phyloP scores from a whole-genome alignment of 2,113 vertebrate species.

The Puffinus mauretanicus region DNA sequence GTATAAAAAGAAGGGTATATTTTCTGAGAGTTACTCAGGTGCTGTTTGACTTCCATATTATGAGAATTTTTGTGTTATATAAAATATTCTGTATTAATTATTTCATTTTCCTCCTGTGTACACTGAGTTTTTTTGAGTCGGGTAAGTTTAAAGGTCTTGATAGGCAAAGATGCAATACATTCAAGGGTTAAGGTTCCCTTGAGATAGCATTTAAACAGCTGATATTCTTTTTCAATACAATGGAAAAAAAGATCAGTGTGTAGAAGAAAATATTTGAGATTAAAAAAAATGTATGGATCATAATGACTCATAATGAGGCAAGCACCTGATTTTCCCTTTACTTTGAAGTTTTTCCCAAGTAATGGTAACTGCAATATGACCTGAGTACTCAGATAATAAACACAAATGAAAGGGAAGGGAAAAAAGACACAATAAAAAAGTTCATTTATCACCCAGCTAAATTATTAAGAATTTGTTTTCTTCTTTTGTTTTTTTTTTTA shows the following conservation, averaged over 20 bases:
- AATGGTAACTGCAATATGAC: background rate
- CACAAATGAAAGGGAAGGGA: background rate
- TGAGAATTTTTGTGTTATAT: background rate
- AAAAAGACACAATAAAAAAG: background rate
- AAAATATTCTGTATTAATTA: background rate
- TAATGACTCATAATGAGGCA: background rate
- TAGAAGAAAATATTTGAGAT: background rate
- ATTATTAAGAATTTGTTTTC: background rate
- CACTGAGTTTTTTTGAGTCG: background rate
- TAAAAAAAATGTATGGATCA: background rate
- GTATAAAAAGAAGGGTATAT: background rate
- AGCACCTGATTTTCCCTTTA: background rate
- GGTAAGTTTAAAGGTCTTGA: background rate
- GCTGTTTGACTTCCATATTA: background rate
- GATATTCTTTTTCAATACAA: background rate
- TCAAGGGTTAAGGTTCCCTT: background rate
- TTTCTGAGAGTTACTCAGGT: background rate
- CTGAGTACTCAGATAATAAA: background rate
- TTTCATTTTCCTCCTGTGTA: background rate
- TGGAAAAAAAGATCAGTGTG: background rate
- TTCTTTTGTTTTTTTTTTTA: background rate
- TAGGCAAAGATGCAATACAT: background rate
- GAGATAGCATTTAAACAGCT: background rate
- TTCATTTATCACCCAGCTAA: background rate
- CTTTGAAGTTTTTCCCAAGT: background rate